phyloP scores from a whole-genome alignment of 2,888 invertebrate species.

The Stratiomys singularior region DNA sequence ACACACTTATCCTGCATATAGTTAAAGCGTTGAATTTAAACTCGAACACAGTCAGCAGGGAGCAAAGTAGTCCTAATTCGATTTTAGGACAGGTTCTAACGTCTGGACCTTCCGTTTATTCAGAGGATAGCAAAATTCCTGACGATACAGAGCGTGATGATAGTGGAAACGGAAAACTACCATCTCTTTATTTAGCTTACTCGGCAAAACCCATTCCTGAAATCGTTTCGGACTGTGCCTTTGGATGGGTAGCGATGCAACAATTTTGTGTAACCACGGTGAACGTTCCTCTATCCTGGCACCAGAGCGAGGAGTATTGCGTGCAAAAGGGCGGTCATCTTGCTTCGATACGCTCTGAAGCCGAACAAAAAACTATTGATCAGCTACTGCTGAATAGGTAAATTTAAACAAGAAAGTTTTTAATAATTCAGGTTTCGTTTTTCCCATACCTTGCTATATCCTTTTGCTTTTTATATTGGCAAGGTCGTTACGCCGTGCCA shows the following conservation, averaged over 20 bases:
- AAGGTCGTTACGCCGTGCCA: too few species aligned
- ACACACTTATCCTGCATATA: conserved; percentile 57
- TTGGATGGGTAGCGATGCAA: conserved; percentile 75
- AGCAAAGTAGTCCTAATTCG: not conserved
- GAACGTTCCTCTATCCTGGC: conserved; percentile 72
- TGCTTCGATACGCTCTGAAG: conserved; percentile 73
- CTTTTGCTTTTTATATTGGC: too few species aligned
- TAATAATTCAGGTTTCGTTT: too few species aligned
- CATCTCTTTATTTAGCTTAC: conserved; percentile 72
- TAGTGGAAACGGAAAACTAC: not conserved
- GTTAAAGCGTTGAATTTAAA: conserved; percentile 29
- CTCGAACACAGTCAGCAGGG: not conserved
- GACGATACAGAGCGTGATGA: not conserved
- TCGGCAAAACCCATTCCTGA: conserved; percentile 72
- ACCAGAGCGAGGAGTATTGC: conserved; percentile 76
- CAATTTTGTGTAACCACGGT: conserved; percentile 75
- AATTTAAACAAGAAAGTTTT: conserved; percentile 55
- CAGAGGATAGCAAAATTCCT: not conserved
- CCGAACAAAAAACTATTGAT: conserved; percentile 73
- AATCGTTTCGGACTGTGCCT: conserved; percentile 74
- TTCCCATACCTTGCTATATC: too few species aligned
- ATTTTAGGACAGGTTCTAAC: not conserved
- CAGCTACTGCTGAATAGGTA: conserved; percentile 74
- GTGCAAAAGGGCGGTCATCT: conserved; percentile 74
- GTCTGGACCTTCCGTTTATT: not conserved